Evolutionary conservation across 92 coral and sea anemone genomes (phyloP).

Genomic region (Porites cylindrica): DNA sequence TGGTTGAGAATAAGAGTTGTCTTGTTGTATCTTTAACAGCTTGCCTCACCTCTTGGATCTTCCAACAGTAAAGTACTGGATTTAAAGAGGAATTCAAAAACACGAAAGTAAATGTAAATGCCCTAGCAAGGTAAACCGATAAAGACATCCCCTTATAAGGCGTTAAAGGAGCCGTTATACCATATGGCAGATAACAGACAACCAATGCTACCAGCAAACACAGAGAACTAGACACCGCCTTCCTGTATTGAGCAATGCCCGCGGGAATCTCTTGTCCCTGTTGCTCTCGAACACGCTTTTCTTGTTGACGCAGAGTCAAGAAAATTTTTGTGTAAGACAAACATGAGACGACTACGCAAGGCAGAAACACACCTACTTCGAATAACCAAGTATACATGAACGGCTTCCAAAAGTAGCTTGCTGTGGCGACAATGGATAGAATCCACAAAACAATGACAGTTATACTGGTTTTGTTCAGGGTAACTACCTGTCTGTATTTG

Average conservation of each 20-base stretch:
- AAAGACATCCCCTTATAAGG: not conserved
- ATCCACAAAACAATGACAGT: not conserved
- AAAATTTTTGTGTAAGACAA: not conserved
- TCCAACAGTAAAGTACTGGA: not conserved
- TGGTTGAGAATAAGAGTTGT: too few species aligned
- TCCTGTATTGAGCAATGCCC: slow-evolving; percentile 4
- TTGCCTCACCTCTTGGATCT: not conserved
- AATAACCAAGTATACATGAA: not conserved
- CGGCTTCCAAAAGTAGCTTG: not conserved
- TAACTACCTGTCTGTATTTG: slow-evolving; percentile 24
- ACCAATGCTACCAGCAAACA: slow-evolving; percentile 1
- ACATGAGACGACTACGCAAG: not conserved
- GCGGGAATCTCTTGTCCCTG: not conserved
- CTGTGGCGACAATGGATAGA: not conserved
- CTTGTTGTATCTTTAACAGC: not conserved
- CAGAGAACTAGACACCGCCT: not conserved
- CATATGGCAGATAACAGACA: not conserved
- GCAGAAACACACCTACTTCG: not conserved
- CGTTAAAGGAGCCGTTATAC: not conserved
- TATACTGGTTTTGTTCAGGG: not conserved
- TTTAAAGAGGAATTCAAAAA: slow-evolving; percentile 4
- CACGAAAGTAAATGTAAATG: not conserved
- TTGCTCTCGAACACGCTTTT: not conserved
- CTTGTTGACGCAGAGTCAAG: not conserved
- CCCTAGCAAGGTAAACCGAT: slow-evolving; percentile 6